A percentile compares a stretch with the other conserved stretches of the same genome.
Conservation (phyloP, 1,140 invertebrate genomes). For the Ceratosolen solmsi region DNA sequence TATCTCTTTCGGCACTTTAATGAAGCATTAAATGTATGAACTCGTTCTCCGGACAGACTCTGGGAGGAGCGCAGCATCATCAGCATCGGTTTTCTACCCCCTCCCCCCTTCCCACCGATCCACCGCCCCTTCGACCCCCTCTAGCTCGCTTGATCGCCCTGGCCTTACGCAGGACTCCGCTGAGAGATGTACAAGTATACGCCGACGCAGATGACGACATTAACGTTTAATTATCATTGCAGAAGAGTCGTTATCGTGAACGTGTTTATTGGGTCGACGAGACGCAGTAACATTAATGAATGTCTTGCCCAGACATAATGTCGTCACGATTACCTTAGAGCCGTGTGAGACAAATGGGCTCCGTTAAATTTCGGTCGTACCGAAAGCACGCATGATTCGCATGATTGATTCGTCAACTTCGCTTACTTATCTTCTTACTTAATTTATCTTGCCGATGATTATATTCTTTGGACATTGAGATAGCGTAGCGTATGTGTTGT, state of each 20-base stretch:
- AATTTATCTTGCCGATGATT: too few species aligned
- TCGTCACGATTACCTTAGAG: neutral
- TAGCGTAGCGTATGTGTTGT: too few species aligned
- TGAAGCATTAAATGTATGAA: constrained; percentile 46
- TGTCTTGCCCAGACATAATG: neutral
- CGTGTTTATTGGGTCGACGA: constrained; percentile 32
- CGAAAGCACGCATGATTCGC: neutral
- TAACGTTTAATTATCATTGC: constrained; percentile 45
- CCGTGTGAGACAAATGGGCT: neutral
- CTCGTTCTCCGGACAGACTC: neutral
- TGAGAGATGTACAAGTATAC: constrained; percentile 1
- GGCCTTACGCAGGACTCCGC: neutral
- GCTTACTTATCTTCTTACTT: too few species aligned
- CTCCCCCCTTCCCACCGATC: neutral
- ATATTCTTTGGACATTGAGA: too few species aligned
- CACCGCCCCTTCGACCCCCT: neutral
- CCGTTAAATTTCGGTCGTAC: neutral
- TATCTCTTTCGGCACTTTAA: constrained; percentile 48
- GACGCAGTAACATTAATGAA: neutral
- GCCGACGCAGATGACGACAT: constrained; percentile 32
- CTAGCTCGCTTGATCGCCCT: neutral
- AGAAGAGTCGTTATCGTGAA: constrained; percentile 35
- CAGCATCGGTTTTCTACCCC: neutral
- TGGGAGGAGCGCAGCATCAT: neutral
- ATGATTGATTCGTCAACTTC: neutral